A percentile compares a stretch with the other conserved stretches of the same genome.
These are phyloP conservation scores for Monodelphis domestica DNA, from an alignment of 2,797 vertebrate species.

Conservation along the genomic window DNA sequence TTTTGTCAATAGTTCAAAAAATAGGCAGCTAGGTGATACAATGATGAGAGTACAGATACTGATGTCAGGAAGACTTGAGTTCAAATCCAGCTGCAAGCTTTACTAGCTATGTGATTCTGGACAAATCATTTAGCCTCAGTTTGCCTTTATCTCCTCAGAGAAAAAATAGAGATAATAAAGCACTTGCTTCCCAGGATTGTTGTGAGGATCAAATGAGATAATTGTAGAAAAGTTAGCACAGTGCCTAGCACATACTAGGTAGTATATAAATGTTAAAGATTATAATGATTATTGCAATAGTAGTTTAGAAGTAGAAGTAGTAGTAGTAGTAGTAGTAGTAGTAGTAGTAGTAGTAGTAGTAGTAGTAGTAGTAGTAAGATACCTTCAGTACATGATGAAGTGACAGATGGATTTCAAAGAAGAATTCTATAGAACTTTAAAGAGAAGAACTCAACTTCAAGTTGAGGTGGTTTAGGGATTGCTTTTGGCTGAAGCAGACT, in stretches of 20 bases:
- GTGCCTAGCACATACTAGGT: background rate
- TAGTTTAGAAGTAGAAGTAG: background rate
- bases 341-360: background rate
- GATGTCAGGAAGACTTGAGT: background rate
- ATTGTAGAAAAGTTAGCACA: background rate
- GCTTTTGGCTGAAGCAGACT: background rate
- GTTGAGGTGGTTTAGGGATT: background rate
- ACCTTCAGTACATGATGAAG: background rate
- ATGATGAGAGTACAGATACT: background rate
- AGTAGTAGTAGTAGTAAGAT: background rate
- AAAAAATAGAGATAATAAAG: background rate
- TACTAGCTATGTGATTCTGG: background rate
- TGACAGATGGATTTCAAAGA: background rate
- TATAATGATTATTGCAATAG: background rate
- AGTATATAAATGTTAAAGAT: background rate
- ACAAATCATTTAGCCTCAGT: background rate
- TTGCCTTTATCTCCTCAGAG: background rate
- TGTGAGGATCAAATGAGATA: background rate
- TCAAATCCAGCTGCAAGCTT: background rate
- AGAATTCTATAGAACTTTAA: background rate
- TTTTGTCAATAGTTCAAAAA: background rate
- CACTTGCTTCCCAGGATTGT: background rate
- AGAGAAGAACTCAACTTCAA: background rate
- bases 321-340: too few species aligned
- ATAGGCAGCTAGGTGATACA: background rate